Base-by-base conservation (phyloP, 1,140 invertebrate genomes). In the Lasaia peninsularis region DNA sequence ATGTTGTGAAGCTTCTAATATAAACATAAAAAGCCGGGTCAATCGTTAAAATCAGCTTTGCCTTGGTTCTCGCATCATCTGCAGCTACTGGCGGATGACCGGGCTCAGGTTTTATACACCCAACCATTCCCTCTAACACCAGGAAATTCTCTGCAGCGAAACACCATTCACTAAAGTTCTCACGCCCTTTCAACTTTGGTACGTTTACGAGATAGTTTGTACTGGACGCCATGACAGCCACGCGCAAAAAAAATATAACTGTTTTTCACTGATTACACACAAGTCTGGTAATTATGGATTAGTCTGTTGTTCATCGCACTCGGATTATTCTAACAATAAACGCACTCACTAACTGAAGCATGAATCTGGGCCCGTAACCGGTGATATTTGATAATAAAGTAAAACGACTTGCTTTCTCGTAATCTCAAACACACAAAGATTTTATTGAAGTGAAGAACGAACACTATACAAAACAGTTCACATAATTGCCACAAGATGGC, bases 51-150 rank as follows among this genome's bases (percentile, higher is more conserved):
- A 40, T 24, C 24, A 24, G 24, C 24, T 24, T 24, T 24, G 24
- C 24, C 24, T 24, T 24, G 24, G 24, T 24, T 24, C 24, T 24
- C n/a, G 34, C 34, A 35, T 35, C n/a, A 12, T 35, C 34, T 35
- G 34, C 34, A 35, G 11, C n/a, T 35, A 12, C 34, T 35, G 34
- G 34, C 34, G 34, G 34, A 12, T 35, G 34, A 35, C n/a, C n/a
- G 34, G 34, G 34, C 34, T 35, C 34, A 35, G 11, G 34, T 35
- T 35, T 35, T 35, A 35, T 35, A 35, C 34, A 35, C 34, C 34
- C 34, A 35, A 35, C 34, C 34, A 35, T 12, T 35, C 11, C 34
- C 34, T 24, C 32, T 33, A 33, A 33, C 32, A 33, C 32, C 32
- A 33, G 32, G 32, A 33, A 33, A 33, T 33, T 33, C 32, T 33